Base-by-base conservation (phyloP, 1,140 invertebrate genomes). In the Potamilus streckersoni region DNA sequence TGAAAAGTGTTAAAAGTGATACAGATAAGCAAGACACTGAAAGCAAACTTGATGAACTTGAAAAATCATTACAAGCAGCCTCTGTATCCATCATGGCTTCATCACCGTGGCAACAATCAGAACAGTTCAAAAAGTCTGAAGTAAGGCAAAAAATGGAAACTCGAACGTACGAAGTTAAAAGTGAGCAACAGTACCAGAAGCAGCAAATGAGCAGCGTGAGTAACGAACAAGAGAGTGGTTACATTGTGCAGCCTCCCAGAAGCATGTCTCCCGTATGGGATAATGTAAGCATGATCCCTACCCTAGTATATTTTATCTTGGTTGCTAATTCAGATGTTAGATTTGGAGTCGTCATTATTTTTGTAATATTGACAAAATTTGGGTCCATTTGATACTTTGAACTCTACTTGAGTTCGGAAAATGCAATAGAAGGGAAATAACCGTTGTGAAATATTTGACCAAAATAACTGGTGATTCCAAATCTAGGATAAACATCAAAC, bases 261-360 rank as follows among this genome's bases (percentile, higher is more conserved):
- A 83, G 85, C 79, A 81, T 80, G 74, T 86, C 85, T 66, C 82
- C 85, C 58, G 72, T 71, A 31, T 86, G 85, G 85, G 85, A 86
- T 75, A 86, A 85, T 73, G 75, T 77, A 77, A 77, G 75, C 70
- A 72, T 66, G 63, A 61, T 6, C 55, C 56, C 59, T 58, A 58
- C 64, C 38, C 38, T 49, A 49, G 38, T 49, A 49, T 49, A 49
- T 49, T 49, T 49, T 49, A 6, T 49, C 11, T 49, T 49, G 38
- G 38, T 49, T 11, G 5, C 38, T 49, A 49, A 8, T 49, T 49
- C 38, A 8, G 3, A 49, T 11, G 6, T 49, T 49, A 49, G 38
- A 49, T 49, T 49, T 49, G 38, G 38, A 49, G 38, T 49, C 38
- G 8, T 38, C 27, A 49, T 49, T 49, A 6, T 49, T 49, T 49